These are phyloP conservation scores for Drosophila malerkotliana DNA, from an alignment of 1,140 invertebrate genomes.

Conservation along the genomic window DNA sequence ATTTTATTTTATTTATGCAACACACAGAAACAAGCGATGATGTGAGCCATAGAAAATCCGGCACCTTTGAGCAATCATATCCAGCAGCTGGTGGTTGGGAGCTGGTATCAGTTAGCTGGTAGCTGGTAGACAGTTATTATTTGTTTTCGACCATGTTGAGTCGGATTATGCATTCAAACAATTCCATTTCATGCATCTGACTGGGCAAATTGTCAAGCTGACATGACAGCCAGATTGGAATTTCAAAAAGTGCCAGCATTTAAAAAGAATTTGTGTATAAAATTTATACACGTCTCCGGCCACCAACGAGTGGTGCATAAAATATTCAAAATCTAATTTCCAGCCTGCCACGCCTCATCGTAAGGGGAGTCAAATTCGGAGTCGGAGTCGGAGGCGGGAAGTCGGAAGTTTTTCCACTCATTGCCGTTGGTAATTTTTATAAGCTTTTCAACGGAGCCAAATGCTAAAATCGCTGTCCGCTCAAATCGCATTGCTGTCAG, in stretches of 20 bases:
- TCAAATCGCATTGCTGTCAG: constrained; percentile 69
- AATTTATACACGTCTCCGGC: constrained; percentile 66
- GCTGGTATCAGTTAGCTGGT: neutral
- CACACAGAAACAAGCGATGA: neutral
- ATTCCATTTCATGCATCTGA: constrained; percentile 64
- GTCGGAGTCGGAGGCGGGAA: no score
- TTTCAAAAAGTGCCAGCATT: constrained; percentile 73
- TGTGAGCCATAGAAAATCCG: neutral
- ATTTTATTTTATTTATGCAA: constrained; percentile 38
- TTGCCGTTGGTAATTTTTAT: constrained; percentile 65
- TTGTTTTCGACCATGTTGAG: constrained; percentile 42
- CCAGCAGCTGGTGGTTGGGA: constrained; percentile 1
- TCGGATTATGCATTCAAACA: constrained; percentile 43
- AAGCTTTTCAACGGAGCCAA: constrained; percentile 67
- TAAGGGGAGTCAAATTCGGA: neutral
- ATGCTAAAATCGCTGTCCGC: constrained; percentile 74
- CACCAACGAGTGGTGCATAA: constrained; percentile 65
- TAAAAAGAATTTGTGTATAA: constrained; percentile 67
- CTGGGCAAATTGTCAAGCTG: constrained; percentile 74
- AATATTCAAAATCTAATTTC: constrained; percentile 81
- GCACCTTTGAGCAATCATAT: constrained; percentile 25
- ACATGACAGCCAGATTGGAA: constrained; percentile 67
- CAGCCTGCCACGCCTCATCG: constrained; percentile 47
- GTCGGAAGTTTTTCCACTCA: constrained; percentile 19
- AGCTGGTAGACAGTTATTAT: constrained; percentile 21